Evolutionary conservation across 2,888 invertebrate species (phyloP).

Genomic region (Galerucella pusilla): DNA sequence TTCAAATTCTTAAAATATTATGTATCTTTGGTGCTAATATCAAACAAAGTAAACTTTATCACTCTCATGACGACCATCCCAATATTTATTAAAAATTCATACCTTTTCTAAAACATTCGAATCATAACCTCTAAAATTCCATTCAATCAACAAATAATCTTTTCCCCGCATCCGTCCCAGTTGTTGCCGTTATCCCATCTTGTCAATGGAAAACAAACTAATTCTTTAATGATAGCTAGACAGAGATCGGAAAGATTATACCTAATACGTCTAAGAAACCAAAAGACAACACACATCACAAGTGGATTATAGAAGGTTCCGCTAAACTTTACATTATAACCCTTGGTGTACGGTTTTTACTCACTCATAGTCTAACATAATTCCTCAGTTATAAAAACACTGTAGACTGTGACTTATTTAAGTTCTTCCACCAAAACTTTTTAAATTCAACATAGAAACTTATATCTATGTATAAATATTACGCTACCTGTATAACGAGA

Average conservation of each 20-base stretch:
- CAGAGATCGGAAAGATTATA: conserved; percentile 36
- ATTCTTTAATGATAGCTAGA: conserved; percentile 37
- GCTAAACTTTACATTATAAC: background rate
- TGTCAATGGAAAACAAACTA: conserved; percentile 22
- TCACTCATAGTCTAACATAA: too few species aligned
- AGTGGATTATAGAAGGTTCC: background rate
- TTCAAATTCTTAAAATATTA: too few species aligned
- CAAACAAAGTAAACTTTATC: too few species aligned
- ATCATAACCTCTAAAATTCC: background rate
- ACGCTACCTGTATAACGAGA: conserved; percentile 51
- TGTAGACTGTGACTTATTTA: background rate
- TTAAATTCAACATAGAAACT: background rate
- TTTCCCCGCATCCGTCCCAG: background rate
- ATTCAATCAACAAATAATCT: too few species aligned
- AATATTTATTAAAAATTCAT: too few species aligned
- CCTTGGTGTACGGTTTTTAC: background rate
- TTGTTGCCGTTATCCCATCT: conserved; percentile 3
- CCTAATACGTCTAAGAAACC: conserved; percentile 36
- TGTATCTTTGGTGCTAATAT: too few species aligned
- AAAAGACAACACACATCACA: conserved; percentile 10
- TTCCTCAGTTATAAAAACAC: too few species aligned
- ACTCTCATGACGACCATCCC: too few species aligned
- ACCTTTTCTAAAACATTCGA: background rate
- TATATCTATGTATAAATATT: background rate
- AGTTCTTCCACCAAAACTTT: background rate